These are phyloP conservation scores for Gastrophysa polygoni DNA, from an alignment of 2,888 invertebrate species.

Conservation along the genomic window DNA sequence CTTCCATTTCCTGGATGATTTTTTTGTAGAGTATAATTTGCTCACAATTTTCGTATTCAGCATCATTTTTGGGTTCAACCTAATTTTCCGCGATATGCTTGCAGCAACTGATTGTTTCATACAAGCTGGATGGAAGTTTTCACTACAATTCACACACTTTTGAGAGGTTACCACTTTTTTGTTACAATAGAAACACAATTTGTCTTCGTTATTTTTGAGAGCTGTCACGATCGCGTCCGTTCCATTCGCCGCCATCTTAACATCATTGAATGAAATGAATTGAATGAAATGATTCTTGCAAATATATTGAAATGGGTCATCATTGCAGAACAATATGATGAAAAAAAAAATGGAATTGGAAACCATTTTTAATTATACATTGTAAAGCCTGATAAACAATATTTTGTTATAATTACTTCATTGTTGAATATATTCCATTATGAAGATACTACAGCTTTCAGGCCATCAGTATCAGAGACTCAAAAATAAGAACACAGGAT, in stretches of 20 bases:
- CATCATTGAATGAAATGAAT: too few relatives aligned
- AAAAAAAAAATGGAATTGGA: too few relatives aligned
- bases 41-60: not conserved
- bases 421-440: too few relatives aligned
- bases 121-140: not conserved
- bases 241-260: not conserved
- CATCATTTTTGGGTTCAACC: not conserved
- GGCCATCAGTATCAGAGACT: too few relatives aligned
- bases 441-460: too few relatives aligned
- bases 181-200: not conserved
- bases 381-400: too few relatives aligned
- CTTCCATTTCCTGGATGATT: slow-evolving; percentile 5
- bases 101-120: not conserved
- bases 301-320: too few relatives aligned
- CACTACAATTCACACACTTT: not conserved
- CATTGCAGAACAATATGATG: too few relatives aligned
- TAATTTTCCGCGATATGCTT: not conserved
- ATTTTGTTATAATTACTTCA: too few relatives aligned
- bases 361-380: too few relatives aligned
- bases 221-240: not conserved
- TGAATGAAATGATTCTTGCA: too few relatives aligned
- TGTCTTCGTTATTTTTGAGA: not conserved
- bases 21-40: not conserved
- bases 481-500: too few relatives aligned
- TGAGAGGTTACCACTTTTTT: not conserved